Base-by-base conservation (phyloP, 2,888 invertebrate species). In the Latheticus oryzae region DNA sequence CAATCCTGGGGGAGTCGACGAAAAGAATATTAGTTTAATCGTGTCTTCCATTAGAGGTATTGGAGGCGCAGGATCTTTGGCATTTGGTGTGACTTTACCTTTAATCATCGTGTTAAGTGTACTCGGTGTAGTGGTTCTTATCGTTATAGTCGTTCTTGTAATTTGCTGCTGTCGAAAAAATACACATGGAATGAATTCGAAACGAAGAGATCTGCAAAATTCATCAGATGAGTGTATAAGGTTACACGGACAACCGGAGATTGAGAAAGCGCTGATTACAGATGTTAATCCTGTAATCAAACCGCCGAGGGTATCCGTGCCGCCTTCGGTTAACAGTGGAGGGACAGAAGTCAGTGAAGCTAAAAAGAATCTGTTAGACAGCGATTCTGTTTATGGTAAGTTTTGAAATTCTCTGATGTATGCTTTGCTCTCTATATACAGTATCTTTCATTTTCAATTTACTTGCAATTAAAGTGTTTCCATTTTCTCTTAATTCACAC, bases 271-370 rank as follows among this genome's bases (percentile, higher is more conserved):
- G 61, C 79, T 93, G 38, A 87, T 93, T 62, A 89, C 90, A 1
- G 89, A 91, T 43, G 90, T 92, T 16, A 92, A 93, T 79, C 92
- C 92, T 0, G 89, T 93, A 9, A 89, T 89, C 55, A 93, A 93
- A 72, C 91, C 92, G 0, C 91, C 91, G 2, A 81, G 92, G 38
- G 83, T 91, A 58, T 89, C 89, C 63, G 91, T 91, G 57, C 85
- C 85, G 50, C 89, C 90, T 12, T 87, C 89, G 3, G 85, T 87
- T 12, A 85, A 84, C 43, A 87, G 86, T 61, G 89, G 89, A 47
- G 89, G 85, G 9, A 91, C 91, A 3, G 92, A 93, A 79, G 88
- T 90, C 79, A 90, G 90, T 57, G 93, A 93, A 75, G 82, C 89
- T 61, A 92, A 91, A 76, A 87, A 89, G 75, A 92, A 89, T 63